Base-by-base conservation (phyloP, 2,888 invertebrate species). In the Melanchra persicariae region DNA sequence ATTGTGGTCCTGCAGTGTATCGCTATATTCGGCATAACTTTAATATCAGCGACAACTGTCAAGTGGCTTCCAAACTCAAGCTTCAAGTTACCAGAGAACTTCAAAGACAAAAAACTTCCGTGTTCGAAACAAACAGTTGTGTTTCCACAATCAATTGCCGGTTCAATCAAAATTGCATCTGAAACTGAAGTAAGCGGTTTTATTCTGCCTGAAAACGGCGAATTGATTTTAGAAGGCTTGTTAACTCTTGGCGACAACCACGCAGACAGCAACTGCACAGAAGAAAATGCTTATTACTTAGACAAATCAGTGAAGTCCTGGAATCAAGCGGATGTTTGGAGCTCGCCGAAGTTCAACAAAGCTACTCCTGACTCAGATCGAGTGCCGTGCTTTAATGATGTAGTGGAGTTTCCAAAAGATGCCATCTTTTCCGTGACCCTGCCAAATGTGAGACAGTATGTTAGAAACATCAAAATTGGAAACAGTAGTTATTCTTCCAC, bases 351-450 rank as follows among this genome's bases (percentile, higher is more conserved):
- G 58, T 93, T 94, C 61, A 96, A 93, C 71, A 90, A 92, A 74
- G 96, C 96, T 1, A 93, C 96, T 8, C 96, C 96, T 1, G 95
- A 96, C 79, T 88, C 93, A 1, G 96, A 96, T 74, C 91, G 94
- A 76, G 80, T 96, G 3, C 96, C 96, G 0, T 96, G 96, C 74
- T 90, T 85, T 24, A 91, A 95, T 55, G 96, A 96, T 74, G 82
- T 88, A 8, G 96, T 95, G 0, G 87, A 90, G 30, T 95, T 96
- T 73, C 93, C 95, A 0, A 45, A 54, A 12, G 85, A 91, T 49
- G 79, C 89, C 0, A 89, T 88, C 60, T 93, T 92, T 22, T 89
- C 90, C 0, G 79, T 95, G 2, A 60, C 61, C 0, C 82, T 95
- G 34, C 95, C 95, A 34, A 85, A 91, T 40, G n/a, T 60, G 0